A percentile compares a stretch with the other conserved stretches of the same genome.
phyloP scores from a whole-genome alignment of 2,797 vertebrate genomes.

The Pyrocephalus nanus region DNA sequence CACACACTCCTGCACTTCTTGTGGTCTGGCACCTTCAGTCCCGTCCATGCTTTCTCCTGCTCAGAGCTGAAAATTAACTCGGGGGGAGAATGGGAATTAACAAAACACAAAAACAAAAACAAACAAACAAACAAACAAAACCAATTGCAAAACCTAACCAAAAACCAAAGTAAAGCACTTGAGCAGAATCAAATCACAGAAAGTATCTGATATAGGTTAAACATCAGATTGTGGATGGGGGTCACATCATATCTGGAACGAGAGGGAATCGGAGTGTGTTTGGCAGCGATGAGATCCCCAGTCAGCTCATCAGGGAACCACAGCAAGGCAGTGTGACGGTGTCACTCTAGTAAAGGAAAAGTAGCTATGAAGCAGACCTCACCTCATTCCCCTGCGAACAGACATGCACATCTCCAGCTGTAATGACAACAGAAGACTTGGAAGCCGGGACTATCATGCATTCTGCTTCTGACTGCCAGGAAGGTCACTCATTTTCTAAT shows the following conservation, averaged over 20 bases:
- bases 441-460: background rate
- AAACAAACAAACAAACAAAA: background rate
- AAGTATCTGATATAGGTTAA: background rate
- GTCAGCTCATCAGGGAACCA: background rate
- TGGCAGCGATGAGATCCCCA: background rate
- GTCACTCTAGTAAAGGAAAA: background rate
- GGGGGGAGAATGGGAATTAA: fast-evolving
- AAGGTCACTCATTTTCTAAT: background rate
- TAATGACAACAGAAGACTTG: background rate
- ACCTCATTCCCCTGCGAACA: background rate
- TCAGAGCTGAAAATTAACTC: background rate
- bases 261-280: background rate
- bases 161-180: background rate
- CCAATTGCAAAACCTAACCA: fast-evolving
- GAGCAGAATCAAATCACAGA: background rate
- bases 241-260: background rate
- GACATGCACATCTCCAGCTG: background rate
- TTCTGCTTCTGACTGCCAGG: background rate
- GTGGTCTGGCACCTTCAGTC: background rate
- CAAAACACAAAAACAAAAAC: background rate
- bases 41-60: background rate
- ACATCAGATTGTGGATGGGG: too few relatives aligned
- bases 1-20: background rate
- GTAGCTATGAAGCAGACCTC: background rate
- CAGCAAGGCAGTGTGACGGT: fast-evolving